Percentiles rank a stretch among this genome's conserved stretches.
Conservation (phyloP, 2,113 vertebrate species). For the Terrapene triunguis region DNA sequence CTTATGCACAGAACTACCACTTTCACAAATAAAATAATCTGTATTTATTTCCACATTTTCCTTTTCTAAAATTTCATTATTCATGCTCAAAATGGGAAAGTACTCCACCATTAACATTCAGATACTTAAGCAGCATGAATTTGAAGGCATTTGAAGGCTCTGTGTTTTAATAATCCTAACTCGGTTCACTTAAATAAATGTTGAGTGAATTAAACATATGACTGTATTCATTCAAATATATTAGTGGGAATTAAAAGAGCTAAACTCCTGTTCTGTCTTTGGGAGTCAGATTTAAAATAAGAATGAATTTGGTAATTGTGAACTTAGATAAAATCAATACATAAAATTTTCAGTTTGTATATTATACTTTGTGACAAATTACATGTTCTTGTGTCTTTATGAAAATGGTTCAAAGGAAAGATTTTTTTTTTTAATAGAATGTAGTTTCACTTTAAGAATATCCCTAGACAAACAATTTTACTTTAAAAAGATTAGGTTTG, state of each 20-base stretch:
- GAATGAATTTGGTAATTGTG: neutral
- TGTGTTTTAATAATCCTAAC: neutral
- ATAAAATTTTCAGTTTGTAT: conserved; percentile 1
- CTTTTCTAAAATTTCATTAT: neutral
- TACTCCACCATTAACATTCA: neutral
- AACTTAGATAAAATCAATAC: neutral
- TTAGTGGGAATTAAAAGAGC: conserved; percentile 1
- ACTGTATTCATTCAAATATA: neutral
- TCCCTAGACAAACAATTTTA: neutral
- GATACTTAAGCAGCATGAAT: neutral
- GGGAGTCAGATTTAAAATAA: neutral
- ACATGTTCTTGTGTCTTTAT: neutral
- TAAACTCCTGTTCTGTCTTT: neutral
- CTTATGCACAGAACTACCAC: neutral
- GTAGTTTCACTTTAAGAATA: neutral
- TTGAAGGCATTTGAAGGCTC: neutral
- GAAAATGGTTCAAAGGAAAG: neutral
- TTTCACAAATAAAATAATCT: neutral
- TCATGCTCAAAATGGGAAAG: neutral
- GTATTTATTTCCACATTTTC: neutral
- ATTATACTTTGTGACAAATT: neutral
- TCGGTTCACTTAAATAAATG: neutral
- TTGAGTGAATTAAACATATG: neutral
- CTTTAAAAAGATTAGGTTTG: neutral
- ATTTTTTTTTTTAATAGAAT: neutral